Conservation (phyloP, 2,888 invertebrate genomes). For the Heterodera filipjevi region DNA sequence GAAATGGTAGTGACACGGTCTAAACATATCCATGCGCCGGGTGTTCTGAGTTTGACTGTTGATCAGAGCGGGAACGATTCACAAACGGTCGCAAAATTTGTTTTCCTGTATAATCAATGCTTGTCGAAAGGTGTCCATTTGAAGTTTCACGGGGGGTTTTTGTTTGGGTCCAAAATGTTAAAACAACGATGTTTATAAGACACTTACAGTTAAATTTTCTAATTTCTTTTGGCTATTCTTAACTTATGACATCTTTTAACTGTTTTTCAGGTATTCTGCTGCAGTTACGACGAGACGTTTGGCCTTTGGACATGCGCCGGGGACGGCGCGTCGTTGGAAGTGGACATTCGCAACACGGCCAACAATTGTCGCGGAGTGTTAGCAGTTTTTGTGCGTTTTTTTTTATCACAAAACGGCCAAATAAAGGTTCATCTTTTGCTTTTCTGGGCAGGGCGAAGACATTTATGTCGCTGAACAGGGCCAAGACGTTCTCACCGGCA, state of each 20-base stretch:
- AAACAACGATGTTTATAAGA: too few relatives aligned
- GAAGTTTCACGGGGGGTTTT: too few relatives aligned
- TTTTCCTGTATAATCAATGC: too few relatives aligned
- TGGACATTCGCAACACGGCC: constrained; percentile 23
- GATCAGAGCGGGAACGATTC: constrained; percentile 17
- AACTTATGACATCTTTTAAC: background rate
- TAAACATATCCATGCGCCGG: constrained; percentile 20
- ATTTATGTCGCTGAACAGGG: constrained; percentile 32
- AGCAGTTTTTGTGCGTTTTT: constrained; percentile 21
- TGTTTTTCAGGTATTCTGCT: constrained; percentile 22
- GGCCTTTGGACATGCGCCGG: constrained; percentile 15
- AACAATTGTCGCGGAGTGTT: constrained; percentile 14
- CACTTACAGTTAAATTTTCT: too few relatives aligned
- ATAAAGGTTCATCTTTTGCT: background rate
- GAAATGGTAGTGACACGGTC: constrained; percentile 16
- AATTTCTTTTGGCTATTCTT: too few relatives aligned
- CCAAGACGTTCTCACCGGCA: constrained; percentile 34
- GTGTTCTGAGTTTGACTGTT: background rate
- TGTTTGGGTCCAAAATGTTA: too few relatives aligned
- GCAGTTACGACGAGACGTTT: constrained; percentile 30
- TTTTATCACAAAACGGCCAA: background rate
- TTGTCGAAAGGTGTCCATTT: too few relatives aligned
- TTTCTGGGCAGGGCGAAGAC: constrained; percentile 27
- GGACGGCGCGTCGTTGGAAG: constrained; percentile 6
- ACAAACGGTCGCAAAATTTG: constrained; percentile 11